A percentile compares a stretch with the other conserved stretches of the same genome.
Evolutionary conservation across 2,888 invertebrate species (phyloP).

Genomic region (Sinopyrophorus schimmeli): DNA sequence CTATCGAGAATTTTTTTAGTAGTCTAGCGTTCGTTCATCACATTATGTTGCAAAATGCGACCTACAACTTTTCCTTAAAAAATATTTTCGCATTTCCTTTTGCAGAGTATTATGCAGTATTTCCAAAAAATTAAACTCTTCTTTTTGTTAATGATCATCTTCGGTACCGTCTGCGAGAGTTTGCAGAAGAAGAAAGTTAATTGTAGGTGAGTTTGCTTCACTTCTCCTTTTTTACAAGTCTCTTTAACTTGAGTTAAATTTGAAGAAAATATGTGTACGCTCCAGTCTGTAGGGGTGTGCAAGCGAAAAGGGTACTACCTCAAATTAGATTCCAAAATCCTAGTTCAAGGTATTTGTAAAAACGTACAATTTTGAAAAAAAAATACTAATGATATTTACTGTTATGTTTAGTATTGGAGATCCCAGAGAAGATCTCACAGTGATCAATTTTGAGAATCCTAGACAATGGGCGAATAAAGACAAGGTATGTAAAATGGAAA

Average conservation of each 20-base stretch:
- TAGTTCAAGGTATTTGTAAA: too few species aligned
- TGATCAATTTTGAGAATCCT: conserved; percentile 9
- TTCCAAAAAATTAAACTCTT: conserved; percentile 6
- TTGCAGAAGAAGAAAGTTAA: conserved; percentile 32
- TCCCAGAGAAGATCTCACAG: conserved; percentile 3
- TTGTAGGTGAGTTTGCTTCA: conserved; percentile 27
- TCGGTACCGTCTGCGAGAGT: conserved; percentile 12
- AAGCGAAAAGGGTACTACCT: conserved; percentile 34
- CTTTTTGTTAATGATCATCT: conserved; percentile 9
- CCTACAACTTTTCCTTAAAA: too few species aligned
- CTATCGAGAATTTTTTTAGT: too few species aligned
- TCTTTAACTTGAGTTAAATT: conserved; percentile 10
- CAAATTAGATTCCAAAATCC: too few species aligned
- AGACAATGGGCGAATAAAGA: conserved; percentile 21
- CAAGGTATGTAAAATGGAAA: conserved; percentile 10
- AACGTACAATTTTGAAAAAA: too few species aligned
- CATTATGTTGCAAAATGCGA: too few species aligned
- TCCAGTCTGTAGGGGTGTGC: conserved; percentile 40
- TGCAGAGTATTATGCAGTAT: conserved; percentile 26
- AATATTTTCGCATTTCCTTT: too few species aligned
- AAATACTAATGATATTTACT: background rate
- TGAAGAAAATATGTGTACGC: conserved; percentile 39
- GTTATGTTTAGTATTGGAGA: conserved; percentile 10
- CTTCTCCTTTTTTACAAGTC: background rate
- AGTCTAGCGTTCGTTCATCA: too few species aligned